phyloP scores from a whole-genome alignment of 2,797 vertebrate genomes.

The Benthosema pterotum region DNA sequence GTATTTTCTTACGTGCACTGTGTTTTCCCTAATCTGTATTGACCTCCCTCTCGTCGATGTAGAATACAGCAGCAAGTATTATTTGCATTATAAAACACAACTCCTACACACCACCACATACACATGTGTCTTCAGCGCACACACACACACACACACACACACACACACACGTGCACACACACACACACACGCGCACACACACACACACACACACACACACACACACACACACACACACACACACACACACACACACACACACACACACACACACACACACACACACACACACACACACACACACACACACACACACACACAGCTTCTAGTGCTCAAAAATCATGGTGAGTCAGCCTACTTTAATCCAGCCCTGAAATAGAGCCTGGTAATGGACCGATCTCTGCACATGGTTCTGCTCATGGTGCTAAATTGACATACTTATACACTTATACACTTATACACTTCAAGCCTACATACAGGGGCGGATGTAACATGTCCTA shows the following conservation, averaged over 20 bases:
- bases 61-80: too few relatives aligned
- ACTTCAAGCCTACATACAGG: background rate
- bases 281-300: slow-evolving; percentile 17
- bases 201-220: slow-evolving; percentile 9
- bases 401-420: slow-evolving; percentile 60
- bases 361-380: slow-evolving; percentile 78
- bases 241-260: slow-evolving; percentile 18
- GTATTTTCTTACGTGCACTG: too few relatives aligned
- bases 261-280: slow-evolving; percentile 33
- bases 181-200: slow-evolving; percentile 29
- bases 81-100: too few relatives aligned
- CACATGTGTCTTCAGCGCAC: slow-evolving; percentile 48
- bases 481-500: too few relatives aligned
- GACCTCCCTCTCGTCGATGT: too few relatives aligned
- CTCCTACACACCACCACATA: slow-evolving; percentile 67
- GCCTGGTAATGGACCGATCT: slow-evolving; percentile 74
- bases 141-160: background rate
- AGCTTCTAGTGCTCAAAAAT: slow-evolving; percentile 65
- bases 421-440: slow-evolving; percentile 60
- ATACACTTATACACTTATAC: slow-evolving; percentile 52
- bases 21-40: too few relatives aligned
- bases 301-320: slow-evolving; percentile 50
- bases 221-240: background rate
- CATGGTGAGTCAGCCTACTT: slow-evolving; percentile 78
- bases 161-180: slow-evolving; percentile 24